Percentiles rank a stretch among this genome's conserved stretches.
Evolutionary conservation across 2,888 invertebrate genomes (phyloP).

Genomic region (Platycheirus albimanus): DNA sequence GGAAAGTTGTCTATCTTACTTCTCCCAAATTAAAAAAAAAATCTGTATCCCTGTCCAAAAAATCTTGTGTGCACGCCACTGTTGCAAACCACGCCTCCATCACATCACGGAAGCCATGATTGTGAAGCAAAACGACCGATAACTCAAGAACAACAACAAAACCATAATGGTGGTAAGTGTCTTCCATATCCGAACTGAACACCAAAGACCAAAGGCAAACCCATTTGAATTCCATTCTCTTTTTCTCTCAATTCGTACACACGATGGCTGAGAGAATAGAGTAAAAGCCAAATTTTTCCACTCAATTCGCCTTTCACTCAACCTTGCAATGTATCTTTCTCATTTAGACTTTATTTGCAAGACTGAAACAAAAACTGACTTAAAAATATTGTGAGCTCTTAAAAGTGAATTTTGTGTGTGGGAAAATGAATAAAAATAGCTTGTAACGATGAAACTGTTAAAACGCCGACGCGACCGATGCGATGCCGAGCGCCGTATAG

Average conservation of each 20-base stretch:
- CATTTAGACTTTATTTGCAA: background rate
- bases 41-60: background rate
- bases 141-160: conserved; percentile 79
- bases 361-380: background rate
- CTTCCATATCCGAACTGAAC: conserved; percentile 67
- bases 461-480: conserved; percentile 66
- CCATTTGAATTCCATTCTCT: conserved; percentile 49
- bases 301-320: conserved; percentile 68
- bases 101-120: conserved; percentile 82
- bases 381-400: conserved; percentile 18
- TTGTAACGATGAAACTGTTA: conserved; percentile 60
- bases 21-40: background rate
- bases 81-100: conserved; percentile 79
- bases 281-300: conserved; percentile 27
- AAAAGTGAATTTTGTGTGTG: conserved; percentile 76
- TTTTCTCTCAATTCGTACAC: conserved; percentile 20
- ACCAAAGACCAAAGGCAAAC: conserved; percentile 59
- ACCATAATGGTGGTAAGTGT: conserved; percentile 71
- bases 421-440: conserved; percentile 77
- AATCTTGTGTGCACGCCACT: conserved; percentile 76
- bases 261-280: conserved; percentile 15
- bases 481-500: too few species aligned
- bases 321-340: conserved; percentile 35
- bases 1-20: background rate
- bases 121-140: conserved; percentile 80